phyloP scores from a whole-genome alignment of 1,140 invertebrate species.

The Neotoxoptera formosana region DNA sequence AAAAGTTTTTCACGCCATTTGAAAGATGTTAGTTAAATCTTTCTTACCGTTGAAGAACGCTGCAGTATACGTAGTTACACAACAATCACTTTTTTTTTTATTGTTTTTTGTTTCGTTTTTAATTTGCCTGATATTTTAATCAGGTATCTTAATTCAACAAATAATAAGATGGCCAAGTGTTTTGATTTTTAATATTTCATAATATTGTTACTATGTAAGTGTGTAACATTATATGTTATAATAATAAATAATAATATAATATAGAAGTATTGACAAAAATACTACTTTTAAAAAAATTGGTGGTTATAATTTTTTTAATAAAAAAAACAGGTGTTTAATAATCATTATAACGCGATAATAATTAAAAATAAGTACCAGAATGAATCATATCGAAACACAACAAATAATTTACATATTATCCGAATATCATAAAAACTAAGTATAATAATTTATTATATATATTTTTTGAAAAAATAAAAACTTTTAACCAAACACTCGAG shows the following conservation, averaged over 20 bases:
- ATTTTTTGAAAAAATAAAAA: neutral
- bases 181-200: neutral
- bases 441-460: conserved; percentile 19
- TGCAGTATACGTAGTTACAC: neutral
- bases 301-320: too few relatives aligned
- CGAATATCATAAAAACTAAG: neutral
- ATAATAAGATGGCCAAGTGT: neutral
- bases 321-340: neutral
- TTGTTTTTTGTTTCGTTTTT: neutral
- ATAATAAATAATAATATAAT: neutral
- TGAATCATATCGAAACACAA: neutral
- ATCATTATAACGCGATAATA: neutral
- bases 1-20: neutral
- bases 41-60: neutral
- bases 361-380: neutral
- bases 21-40: neutral
- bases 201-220: neutral
- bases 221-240: too few relatives aligned
- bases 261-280: neutral
- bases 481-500: neutral
- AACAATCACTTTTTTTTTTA: neutral
- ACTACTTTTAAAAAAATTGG: neutral
- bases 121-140: neutral
- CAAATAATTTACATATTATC: conserved; percentile 3
- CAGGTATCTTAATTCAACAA: neutral